A percentile compares a stretch with the other conserved stretches of the same genome.
These are phyloP conservation scores for Notiomystis cincta DNA, from an alignment of 2,113 vertebrate genomes.

Conservation along the genomic window DNA sequence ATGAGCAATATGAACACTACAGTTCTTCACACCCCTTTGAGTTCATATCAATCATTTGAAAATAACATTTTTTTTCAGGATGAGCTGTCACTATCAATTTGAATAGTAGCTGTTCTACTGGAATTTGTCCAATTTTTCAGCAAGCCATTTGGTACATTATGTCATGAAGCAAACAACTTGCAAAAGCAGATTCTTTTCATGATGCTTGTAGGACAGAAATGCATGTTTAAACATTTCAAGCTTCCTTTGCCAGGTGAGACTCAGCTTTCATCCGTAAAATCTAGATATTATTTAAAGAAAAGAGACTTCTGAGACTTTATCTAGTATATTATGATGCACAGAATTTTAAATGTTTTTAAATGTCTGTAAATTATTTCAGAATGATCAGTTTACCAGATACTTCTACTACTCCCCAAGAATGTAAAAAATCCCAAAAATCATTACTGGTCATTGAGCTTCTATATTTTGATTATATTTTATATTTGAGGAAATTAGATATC, in stretches of 20 bases:
- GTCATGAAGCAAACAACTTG: constrained; percentile 61
- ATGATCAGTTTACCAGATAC: neutral
- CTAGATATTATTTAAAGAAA: neutral
- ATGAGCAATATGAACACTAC: constrained; percentile 45
- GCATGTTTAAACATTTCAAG: neutral
- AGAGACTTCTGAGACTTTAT: neutral
- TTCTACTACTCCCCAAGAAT: neutral
- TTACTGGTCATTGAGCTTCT: neutral
- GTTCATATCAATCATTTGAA: constrained; percentile 77
- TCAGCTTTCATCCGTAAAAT: neutral
- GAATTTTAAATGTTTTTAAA: neutral
- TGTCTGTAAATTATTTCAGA: neutral
- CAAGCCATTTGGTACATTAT: constrained; percentile 68
- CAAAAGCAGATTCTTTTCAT: constrained; percentile 42
- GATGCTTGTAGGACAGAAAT: neutral
- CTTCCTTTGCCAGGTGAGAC: neutral
- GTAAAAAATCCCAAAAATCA: fast-evolving
- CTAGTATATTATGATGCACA: neutral
- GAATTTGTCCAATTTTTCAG: constrained; percentile 71
- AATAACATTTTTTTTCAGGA: constrained; percentile 71
- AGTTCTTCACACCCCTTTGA: constrained; percentile 76
- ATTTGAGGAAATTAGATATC: neutral
- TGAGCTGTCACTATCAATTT: constrained; percentile 77
- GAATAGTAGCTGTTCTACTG: constrained; percentile 66
- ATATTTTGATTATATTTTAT: neutral